Evolutionary conservation across 2,888 invertebrate genomes (phyloP).

Genomic region (Polia nebulosa): DNA sequence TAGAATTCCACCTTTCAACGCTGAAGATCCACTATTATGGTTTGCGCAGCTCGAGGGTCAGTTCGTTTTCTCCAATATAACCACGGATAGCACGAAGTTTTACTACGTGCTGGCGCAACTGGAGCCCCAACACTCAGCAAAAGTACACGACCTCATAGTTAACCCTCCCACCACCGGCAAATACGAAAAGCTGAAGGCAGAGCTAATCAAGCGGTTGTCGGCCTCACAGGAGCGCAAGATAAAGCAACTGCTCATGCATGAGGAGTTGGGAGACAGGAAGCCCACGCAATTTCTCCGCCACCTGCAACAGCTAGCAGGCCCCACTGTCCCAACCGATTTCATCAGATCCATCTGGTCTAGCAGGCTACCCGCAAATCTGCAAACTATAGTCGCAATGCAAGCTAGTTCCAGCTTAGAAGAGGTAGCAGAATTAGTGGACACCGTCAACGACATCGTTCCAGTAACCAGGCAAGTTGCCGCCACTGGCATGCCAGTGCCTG

Average conservation of each 20-base stretch:
- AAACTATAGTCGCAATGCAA: too few relatives aligned
- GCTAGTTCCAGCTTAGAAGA: too few relatives aligned
- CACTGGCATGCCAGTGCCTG: too few relatives aligned
- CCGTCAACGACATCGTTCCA: too few relatives aligned
- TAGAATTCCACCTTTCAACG: slow-evolving; percentile 14
- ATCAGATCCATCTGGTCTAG: background rate
- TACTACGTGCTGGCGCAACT: slow-evolving; percentile 11
- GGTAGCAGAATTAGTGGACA: too few relatives aligned
- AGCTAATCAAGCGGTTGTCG: slow-evolving; percentile 7
- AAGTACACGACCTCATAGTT: slow-evolving; percentile 7
- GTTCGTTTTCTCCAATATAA: slow-evolving; percentile 55
- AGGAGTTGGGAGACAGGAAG: slow-evolving; percentile 2
- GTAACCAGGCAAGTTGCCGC: too few relatives aligned
- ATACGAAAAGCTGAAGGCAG: slow-evolving; percentile 14
- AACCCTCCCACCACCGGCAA: slow-evolving; percentile 2
- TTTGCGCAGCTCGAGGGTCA: slow-evolving; percentile 12
- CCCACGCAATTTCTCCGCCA: too few relatives aligned
- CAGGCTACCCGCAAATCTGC: background rate
- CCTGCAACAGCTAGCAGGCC: background rate
- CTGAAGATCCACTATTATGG: slow-evolving; percentile 23
- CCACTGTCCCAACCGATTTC: background rate
- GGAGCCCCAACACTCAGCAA: slow-evolving; percentile 4
- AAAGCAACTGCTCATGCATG: background rate
- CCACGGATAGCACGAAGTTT: background rate
- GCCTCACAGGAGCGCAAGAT: slow-evolving; percentile 2